phyloP scores from a whole-genome alignment of 2,888 invertebrate genomes.

The Phengaris alcon region DNA sequence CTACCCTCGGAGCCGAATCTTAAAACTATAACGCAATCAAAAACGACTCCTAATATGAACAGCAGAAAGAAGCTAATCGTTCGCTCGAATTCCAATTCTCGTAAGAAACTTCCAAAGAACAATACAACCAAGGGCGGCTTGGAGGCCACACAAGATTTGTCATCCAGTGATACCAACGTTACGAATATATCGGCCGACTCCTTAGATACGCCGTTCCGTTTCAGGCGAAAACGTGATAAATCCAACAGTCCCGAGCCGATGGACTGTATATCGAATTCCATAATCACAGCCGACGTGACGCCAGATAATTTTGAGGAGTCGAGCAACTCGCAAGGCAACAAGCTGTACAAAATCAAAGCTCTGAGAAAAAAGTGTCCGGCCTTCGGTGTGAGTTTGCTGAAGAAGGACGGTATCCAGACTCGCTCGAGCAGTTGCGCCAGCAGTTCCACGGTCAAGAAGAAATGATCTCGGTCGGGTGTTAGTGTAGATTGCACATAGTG shows the following conservation, averaged over 20 bases:
- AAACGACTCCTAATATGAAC: slow-evolving; percentile 50
- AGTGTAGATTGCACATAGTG: slow-evolving; percentile 46
- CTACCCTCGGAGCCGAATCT: slow-evolving; percentile 66
- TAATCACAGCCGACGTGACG: slow-evolving; percentile 68
- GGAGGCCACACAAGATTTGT: slow-evolving; percentile 65
- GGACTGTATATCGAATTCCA: slow-evolving; percentile 66
- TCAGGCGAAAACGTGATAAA: slow-evolving; percentile 70
- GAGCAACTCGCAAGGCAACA: slow-evolving; percentile 72
- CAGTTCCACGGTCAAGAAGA: slow-evolving; percentile 69
- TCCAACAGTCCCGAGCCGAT: slow-evolving; percentile 71
- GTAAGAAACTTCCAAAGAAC: slow-evolving; percentile 67
- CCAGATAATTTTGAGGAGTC: slow-evolving; percentile 71
- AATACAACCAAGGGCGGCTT: slow-evolving; percentile 53
- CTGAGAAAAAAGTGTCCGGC: slow-evolving; percentile 69
- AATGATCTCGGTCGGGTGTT: slow-evolving; percentile 64
- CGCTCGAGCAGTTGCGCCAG: slow-evolving; percentile 69
- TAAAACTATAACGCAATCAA: slow-evolving; percentile 50
- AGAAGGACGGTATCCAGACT: slow-evolving; percentile 72
- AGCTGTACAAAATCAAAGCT: slow-evolving; percentile 73
- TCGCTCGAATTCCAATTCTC: slow-evolving; percentile 64
- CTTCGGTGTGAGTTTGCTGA: slow-evolving; percentile 62
- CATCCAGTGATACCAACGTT: slow-evolving; percentile 73
- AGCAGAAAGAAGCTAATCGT: slow-evolving; percentile 67
- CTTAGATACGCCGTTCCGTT: slow-evolving; percentile 67
- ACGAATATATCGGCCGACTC: slow-evolving; percentile 74